Evolutionary conservation across 2,113 vertebrate genomes (phyloP).

Genomic region (Corythornis madagascariensis): DNA sequence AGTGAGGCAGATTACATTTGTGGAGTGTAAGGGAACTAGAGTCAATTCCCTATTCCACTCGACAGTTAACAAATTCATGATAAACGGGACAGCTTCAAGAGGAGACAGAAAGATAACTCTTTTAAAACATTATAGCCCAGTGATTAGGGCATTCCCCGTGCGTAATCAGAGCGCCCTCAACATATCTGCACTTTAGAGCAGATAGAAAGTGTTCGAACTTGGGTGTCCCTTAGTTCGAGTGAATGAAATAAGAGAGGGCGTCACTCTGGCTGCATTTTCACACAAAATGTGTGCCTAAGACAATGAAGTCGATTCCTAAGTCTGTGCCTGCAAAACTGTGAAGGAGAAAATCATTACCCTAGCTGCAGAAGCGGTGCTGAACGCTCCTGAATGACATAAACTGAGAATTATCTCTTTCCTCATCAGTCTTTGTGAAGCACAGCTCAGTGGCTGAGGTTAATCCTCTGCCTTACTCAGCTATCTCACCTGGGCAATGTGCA

Average conservation of each 20-base stretch:
- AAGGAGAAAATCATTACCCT: background rate
- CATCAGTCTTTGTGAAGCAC: background rate
- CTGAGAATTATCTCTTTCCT: background rate
- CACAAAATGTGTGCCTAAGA: background rate
- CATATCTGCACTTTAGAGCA: background rate
- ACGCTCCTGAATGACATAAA: rapidly evolving
- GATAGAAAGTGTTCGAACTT: background rate
- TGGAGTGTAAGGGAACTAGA: background rate
- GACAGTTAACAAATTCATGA: background rate
- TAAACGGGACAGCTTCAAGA: background rate
- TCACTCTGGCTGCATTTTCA: background rate
- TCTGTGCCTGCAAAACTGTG: background rate
- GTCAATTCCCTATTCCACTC: background rate
- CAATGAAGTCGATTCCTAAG: background rate
- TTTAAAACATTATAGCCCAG: background rate
- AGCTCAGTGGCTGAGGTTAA: background rate
- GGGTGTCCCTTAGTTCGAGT: background rate
- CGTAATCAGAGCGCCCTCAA: rapidly evolving
- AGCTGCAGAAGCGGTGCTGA: background rate
- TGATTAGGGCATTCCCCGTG: background rate
- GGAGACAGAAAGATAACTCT: background rate
- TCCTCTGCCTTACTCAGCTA: rapidly evolving
- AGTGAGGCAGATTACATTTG: background rate
- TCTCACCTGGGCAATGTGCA: background rate
- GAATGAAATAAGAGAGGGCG: background rate